phyloP scores from a whole-genome alignment of 2,113 vertebrate species.

The Micromys minutus region DNA sequence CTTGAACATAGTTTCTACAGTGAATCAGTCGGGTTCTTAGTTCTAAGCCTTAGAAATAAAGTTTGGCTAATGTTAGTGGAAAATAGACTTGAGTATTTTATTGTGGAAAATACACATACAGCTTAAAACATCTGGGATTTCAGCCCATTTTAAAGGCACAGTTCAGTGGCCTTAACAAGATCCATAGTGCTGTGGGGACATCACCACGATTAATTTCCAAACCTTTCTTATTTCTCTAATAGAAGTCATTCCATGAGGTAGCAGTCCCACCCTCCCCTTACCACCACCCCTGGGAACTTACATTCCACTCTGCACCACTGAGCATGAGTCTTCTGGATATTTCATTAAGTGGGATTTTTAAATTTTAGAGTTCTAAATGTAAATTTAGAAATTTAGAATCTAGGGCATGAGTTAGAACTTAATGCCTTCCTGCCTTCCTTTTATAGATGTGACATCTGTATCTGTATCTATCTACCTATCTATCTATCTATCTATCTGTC shows the following conservation, averaged over 20 bases:
- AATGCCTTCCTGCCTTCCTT: not conserved
- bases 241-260: not conserved
- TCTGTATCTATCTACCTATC: too few species aligned
- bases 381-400: too few species aligned
- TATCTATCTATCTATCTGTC: too few species aligned
- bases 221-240: not conserved
- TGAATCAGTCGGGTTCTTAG: not conserved
- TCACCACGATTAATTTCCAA: not conserved
- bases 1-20: not conserved
- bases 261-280: not conserved
- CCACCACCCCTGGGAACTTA: not conserved
- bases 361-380: not conserved
- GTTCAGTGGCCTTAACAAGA: not conserved
- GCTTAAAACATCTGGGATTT: not conserved
- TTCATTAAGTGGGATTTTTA: not conserved
- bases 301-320: not conserved
- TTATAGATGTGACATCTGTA: too few species aligned
- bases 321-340: not conserved
- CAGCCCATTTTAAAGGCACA: not conserved
- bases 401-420: not conserved
- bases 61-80: conserved; percentile 3
- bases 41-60: conserved; percentile 26
- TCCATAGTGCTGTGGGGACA: not conserved
- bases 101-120: not conserved
- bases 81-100: not conserved